Percentiles rank a stretch among this genome's conserved stretches.
Evolutionary conservation across 1,140 invertebrate genomes (phyloP).

Genomic region (Grapholita molesta): DNA sequence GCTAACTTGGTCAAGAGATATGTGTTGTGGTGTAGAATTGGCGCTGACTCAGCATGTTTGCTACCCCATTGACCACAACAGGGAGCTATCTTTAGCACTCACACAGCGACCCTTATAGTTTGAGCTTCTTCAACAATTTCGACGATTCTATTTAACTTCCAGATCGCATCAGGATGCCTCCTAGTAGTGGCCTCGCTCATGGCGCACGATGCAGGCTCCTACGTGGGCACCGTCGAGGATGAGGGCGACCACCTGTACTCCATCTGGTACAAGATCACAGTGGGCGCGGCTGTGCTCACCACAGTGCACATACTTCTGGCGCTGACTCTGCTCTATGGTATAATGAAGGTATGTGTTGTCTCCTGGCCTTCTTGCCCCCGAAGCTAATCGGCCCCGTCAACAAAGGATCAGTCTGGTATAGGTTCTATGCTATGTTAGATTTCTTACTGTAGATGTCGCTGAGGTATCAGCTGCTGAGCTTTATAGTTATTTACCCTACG

Average conservation of each 20-base stretch:
- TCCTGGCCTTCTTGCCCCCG: no score
- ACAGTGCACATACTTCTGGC: slow-evolving; percentile 48
- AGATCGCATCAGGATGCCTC: slow-evolving; percentile 34
- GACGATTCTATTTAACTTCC: background rate
- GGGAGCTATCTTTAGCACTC: no score
- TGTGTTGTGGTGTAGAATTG: no score
- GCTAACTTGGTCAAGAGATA: no score
- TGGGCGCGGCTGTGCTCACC: slow-evolving; percentile 32
- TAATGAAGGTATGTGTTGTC: slow-evolving; percentile 49
- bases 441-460: no score
- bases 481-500: no score
- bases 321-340: slow-evolving; percentile 32
- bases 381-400: no score
- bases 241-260: slow-evolving; percentile 45
- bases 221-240: slow-evolving; percentile 44
- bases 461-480: no score
- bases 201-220: slow-evolving; percentile 24
- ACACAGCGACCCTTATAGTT: background rate
- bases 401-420: no score
- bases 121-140: background rate
- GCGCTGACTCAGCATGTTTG: no score
- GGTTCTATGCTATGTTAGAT: no score
- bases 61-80: no score
- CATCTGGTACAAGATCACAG: slow-evolving; percentile 34
- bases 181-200: slow-evolving; percentile 36